Conservation (phyloP, 1,140 invertebrate species). For the Campoletis sonorensis region DNA sequence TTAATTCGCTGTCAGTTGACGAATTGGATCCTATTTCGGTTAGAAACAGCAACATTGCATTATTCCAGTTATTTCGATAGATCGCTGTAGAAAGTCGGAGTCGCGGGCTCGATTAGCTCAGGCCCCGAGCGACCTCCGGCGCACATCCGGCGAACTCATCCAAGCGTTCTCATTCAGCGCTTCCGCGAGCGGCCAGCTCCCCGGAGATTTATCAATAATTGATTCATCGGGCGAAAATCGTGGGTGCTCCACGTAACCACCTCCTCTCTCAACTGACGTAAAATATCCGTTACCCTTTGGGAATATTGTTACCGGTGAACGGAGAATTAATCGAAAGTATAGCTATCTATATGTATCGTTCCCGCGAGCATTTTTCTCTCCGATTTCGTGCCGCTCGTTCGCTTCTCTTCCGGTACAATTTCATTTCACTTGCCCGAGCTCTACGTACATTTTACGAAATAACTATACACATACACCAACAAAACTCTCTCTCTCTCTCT, state of each 20-base stretch:
- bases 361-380: neutral
- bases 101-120: slow-evolving; percentile 33
- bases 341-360: neutral
- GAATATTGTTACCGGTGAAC: slow-evolving; percentile 24
- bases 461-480: no score
- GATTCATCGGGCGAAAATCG: slow-evolving; percentile 46
- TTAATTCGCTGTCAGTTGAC: neutral
- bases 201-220: slow-evolving; percentile 46
- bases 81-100: slow-evolving; percentile 18
- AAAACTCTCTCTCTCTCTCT: no score
- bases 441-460: no score
- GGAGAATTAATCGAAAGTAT: slow-evolving; percentile 24
- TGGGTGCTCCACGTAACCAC: slow-evolving; percentile 16
- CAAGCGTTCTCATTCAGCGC: slow-evolving; percentile 37
- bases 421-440: neutral
- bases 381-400: neutral
- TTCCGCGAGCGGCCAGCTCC: slow-evolving; percentile 23
- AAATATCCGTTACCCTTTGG: slow-evolving; percentile 34
- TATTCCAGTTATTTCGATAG: slow-evolving; percentile 32
- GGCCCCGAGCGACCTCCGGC: slow-evolving; percentile 36
- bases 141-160: slow-evolving; percentile 42
- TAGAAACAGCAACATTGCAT: neutral
- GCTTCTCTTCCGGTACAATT: neutral
- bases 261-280: neutral
- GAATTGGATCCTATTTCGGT: neutral